A percentile compares a stretch with the other conserved stretches of the same genome.
These are phyloP conservation scores for Anhinga rufa DNA, from an alignment of 2,113 vertebrate species.

Conservation along the genomic window DNA sequence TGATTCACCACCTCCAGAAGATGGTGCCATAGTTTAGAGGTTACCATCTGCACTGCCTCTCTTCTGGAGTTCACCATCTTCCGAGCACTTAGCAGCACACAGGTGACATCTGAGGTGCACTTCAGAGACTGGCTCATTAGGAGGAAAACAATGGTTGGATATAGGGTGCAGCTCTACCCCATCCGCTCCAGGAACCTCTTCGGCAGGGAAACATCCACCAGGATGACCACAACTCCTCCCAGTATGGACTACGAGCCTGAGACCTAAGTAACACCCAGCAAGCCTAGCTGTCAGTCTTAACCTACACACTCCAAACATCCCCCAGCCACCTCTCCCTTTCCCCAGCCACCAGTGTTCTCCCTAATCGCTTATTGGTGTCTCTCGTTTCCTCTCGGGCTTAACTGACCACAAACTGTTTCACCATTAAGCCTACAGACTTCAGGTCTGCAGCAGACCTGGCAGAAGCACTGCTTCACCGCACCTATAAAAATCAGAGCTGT, in stretches of 20 bases:
- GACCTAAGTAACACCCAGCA: neutral
- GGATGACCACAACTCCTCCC: neutral
- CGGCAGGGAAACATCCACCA: neutral
- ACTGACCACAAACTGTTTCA: neutral
- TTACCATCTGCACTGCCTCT: neutral
- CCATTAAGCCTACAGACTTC: neutral
- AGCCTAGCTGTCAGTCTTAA: neutral
- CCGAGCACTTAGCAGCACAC: neutral
- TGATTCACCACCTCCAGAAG: neutral
- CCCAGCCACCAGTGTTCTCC: neutral
- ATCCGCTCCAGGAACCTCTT: neutral
- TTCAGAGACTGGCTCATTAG: neutral
- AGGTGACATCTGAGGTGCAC: neutral
- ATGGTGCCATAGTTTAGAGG: neutral
- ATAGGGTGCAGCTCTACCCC: neutral
- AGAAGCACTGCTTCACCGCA: neutral
- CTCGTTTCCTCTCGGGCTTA: neutral
- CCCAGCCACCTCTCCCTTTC: neutral
- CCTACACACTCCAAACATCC: neutral
- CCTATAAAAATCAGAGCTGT: neutral
- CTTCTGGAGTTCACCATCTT: neutral
- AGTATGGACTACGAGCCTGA: neutral
- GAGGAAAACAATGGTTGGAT: neutral
- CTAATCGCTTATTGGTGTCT: neutral
- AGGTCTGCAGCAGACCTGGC: neutral